Evolutionary conservation across 2,797 vertebrate genomes (phyloP), one percentile per base, ranked within the genome.

Genomic region (Choloepus didactylus): DNA sequence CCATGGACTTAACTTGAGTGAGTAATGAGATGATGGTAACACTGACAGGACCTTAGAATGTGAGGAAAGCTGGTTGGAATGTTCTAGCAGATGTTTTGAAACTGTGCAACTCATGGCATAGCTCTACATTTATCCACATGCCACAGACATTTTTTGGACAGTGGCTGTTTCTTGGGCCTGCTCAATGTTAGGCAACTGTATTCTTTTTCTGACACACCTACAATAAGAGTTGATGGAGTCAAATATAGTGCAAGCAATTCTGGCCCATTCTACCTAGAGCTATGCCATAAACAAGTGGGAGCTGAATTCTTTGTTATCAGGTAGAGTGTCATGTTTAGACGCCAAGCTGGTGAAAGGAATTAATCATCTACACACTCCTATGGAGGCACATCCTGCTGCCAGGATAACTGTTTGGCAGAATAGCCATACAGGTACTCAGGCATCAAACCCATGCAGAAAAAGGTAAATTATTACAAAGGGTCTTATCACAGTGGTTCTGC

Each of bases 341-440:
- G 90, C 79, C 92, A 95, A 69, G 64, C 77, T 59, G 66, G 64
- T 88, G 64, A 94, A 91, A 81, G 75, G 81, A 94, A 87, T 89
- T 96, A 87, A 87, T 97, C 88, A 92, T 90, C 82, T 86, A 25
- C 4, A 2, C 69, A 9, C 87, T 69, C 51, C 72, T 51, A 16
- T 10, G 21, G 60, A 89, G 72, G 21, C 54, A 25, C 41, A 6
- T 72, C 72, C 82, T 2, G 6, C 87, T 77, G 96, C 51, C 21
- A 38, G 54, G 67, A 38, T 44, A 29, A 73, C 18, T 49, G 15
- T 94, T 90, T 94, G 83, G 60, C 72, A 93, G 79, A 76, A 96
- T 82, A 88, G 56, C 19, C 87, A 9, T 27, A 11, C 76, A 84
- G 76, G 80, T 38, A 44, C 49, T 94, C 51, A 77, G 19, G 51